Conservation (phyloP, 2,888 invertebrate genomes). For the Andrena camellia region DNA sequence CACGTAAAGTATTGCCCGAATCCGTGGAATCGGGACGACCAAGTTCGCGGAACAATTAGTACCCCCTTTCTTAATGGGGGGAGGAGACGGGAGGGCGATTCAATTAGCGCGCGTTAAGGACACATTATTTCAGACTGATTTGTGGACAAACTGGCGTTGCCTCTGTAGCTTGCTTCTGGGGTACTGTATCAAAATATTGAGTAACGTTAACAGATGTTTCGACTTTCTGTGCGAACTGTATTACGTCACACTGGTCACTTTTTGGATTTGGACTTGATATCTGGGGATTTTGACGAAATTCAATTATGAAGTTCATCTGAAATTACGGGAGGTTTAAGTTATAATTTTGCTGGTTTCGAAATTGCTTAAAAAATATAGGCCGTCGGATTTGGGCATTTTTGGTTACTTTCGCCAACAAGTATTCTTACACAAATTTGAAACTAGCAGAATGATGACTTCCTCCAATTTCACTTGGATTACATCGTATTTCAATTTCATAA, state of each 20-base stretch:
- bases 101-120: conserved; percentile 33
- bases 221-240: neutral
- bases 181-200: neutral
- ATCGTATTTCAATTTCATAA: too few relatives aligned
- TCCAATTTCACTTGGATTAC: too few relatives aligned
- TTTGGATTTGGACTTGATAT: too few relatives aligned
- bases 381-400: too few relatives aligned
- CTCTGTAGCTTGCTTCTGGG: neutral
- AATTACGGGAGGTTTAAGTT: too few relatives aligned
- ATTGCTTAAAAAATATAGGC: too few relatives aligned
- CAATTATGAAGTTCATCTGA: too few relatives aligned
- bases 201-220: neutral
- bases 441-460: too few relatives aligned
- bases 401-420: too few relatives aligned
- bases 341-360: too few relatives aligned
- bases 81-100: conserved; percentile 5
- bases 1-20: conserved; percentile 34
- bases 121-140: conserved; percentile 14
- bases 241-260: neutral
- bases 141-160: neutral
- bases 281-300: too few relatives aligned
- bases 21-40: conserved; percentile 11
- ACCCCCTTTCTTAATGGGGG: conserved; percentile 8
- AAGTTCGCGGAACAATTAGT: conserved; percentile 26
- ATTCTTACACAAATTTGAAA: too few relatives aligned